phyloP scores from a whole-genome alignment of 2,797 vertebrate genomes.

The Tarsius wallacei region DNA sequence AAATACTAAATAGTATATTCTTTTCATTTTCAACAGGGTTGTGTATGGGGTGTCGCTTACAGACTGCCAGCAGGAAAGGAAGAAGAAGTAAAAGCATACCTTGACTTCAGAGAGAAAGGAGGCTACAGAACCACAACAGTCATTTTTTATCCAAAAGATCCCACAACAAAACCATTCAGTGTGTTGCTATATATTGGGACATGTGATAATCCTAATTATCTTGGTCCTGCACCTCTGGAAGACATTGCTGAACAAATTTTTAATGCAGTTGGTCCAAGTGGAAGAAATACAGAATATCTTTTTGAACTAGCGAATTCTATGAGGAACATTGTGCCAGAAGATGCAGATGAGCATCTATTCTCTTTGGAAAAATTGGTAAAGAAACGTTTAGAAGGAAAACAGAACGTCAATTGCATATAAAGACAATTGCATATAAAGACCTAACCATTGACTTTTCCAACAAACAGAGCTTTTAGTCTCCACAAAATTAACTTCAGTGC shows the following conservation, averaged over 20 bases:
- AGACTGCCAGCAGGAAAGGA: constrained; percentile 95
- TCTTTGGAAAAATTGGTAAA: constrained; percentile 96
- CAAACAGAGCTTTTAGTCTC: constrained; percentile 51
- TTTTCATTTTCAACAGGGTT: constrained; percentile 92
- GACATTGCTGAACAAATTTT: constrained; percentile 97
- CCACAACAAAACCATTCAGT: constrained; percentile 90
- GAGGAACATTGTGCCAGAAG: constrained; percentile 95
- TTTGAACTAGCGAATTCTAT: constrained; percentile 97
- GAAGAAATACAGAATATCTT: constrained; percentile 97
- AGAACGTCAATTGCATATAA: constrained; percentile 85
- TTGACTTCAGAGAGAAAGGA: constrained; percentile 98
- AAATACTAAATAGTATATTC: constrained; percentile 60
- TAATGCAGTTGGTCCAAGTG: constrained; percentile 95
- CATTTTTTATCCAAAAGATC: constrained; percentile 95
- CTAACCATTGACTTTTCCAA: constrained; percentile 42
- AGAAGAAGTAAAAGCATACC: constrained; percentile 96
- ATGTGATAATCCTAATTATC: constrained; percentile 96
- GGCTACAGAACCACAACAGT: constrained; percentile 96
- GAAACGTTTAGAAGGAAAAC: constrained; percentile 90
- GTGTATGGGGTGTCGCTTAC: constrained; percentile 98
- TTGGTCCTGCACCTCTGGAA: constrained; percentile 97
- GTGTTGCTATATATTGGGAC: constrained; percentile 97
- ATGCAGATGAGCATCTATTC: constrained; percentile 96
- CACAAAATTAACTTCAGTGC: constrained; percentile 68
- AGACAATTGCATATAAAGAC: constrained; percentile 84